A percentile compares a stretch with the other conserved stretches of the same genome.
These are phyloP conservation scores for Cossypha heuglini DNA, from an alignment of 2,797 vertebrate species.

Conservation along the genomic window DNA sequence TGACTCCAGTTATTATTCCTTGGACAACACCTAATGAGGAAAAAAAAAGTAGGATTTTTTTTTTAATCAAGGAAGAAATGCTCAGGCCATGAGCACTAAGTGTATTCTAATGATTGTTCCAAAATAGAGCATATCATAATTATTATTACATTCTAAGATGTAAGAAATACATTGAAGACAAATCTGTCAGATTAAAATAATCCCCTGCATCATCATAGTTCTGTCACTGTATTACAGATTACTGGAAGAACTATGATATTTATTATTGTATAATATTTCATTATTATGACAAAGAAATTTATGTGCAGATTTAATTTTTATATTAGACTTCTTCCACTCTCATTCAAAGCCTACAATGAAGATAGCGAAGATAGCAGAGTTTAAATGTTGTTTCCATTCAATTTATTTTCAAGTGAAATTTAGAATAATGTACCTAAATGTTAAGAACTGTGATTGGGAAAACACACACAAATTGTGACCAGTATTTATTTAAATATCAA, in stretches of 20 bases:
- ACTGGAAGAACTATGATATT: neutral
- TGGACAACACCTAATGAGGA: slow-evolving; percentile 83
- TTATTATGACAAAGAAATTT: neutral
- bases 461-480: neutral
- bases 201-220: neutral
- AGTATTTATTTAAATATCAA: neutral
- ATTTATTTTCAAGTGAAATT: neutral
- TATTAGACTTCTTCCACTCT: neutral
- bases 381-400: neutral
- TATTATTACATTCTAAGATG: neutral
- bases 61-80: neutral
- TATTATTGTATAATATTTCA: neutral
- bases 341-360: neutral
- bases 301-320: neutral
- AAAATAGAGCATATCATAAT: neutral
- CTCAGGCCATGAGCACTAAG: neutral
- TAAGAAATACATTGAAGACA: neutral
- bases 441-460: neutral
- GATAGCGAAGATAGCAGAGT: neutral
- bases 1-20: slow-evolving; percentile 93
- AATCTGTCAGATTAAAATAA: neutral
- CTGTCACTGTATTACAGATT: neutral
- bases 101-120: neutral
- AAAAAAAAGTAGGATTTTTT: neutral
- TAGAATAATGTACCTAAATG: neutral